Conservation (phyloP, 1,140 invertebrate genomes). For the Ceratina australensis region DNA sequence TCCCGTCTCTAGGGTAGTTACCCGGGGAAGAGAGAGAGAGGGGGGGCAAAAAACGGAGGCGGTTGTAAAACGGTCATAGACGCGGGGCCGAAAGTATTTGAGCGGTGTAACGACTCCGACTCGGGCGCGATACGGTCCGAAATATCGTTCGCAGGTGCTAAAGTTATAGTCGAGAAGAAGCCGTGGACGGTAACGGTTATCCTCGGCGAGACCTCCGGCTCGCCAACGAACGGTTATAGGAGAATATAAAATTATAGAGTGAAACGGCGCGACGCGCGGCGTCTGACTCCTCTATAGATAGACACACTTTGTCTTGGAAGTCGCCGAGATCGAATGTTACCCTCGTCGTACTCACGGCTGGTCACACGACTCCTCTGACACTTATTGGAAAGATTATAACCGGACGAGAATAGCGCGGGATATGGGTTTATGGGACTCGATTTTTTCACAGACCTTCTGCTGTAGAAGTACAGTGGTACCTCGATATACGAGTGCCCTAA, state of each 20-base stretch:
- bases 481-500: no score
- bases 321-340: no score
- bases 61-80: background rate
- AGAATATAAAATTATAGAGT: conserved; percentile 25
- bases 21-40: no score
- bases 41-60: background rate
- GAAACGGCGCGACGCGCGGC: background rate
- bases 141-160: conserved; percentile 51
- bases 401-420: no score
- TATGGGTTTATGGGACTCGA: no score
- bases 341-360: no score
- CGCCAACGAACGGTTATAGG: conserved; percentile 20
- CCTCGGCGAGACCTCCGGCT: conserved; percentile 22
- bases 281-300: background rate
- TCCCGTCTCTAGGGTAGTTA: conserved; percentile 1
- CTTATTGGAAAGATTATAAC: no score
- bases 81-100: conserved; percentile 32
- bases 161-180: conserved; percentile 6
- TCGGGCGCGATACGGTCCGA: conserved; percentile 31
- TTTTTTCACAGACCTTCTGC: no score
- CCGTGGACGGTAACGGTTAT: conserved; percentile 29
- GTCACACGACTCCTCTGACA: no score
- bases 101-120: conserved; percentile 40
- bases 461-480: no score
- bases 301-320: background rate